These are phyloP conservation scores for Scaptomyza hsui DNA, from an alignment of 1,140 invertebrate genomes.

Conservation along the genomic window DNA sequence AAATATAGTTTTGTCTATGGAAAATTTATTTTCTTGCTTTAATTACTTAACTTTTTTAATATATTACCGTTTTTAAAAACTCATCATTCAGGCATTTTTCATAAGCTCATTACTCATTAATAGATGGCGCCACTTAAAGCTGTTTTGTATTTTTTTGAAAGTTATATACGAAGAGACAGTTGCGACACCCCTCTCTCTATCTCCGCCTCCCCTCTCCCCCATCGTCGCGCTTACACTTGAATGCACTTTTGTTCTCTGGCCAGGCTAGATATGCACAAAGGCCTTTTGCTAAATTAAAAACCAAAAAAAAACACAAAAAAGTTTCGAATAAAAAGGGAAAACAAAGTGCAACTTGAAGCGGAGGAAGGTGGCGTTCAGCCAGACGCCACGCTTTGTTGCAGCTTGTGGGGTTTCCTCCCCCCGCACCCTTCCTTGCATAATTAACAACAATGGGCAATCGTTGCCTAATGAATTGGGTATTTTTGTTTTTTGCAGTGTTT, in stretches of 20 bases:
- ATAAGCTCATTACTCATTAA: not conserved
- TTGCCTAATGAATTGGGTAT: slow-evolving; percentile 1
- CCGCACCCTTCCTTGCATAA: slow-evolving; percentile 20
- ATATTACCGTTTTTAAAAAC: not conserved
- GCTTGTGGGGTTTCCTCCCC: slow-evolving; percentile 37
- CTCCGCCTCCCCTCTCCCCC: slow-evolving; percentile 1
- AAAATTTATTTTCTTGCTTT: too few species aligned
- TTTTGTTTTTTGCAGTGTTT: not conserved
- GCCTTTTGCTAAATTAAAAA: slow-evolving; percentile 60
- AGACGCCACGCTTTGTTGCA: slow-evolving; percentile 16
- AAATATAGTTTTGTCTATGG: too few species aligned
- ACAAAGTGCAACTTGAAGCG: slow-evolving; percentile 26
- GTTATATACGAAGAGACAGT: not conserved
- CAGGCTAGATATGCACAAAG: slow-evolving; percentile 52
- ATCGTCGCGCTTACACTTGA: slow-evolving; percentile 57
- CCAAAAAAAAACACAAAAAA: slow-evolving; percentile 6
- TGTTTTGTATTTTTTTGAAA: not conserved
- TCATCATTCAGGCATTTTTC: not conserved
- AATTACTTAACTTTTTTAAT: too few species aligned
- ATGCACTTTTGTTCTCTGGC: slow-evolving; percentile 64
- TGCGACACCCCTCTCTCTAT: not conserved
- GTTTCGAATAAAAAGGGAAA: slow-evolving; percentile 12
- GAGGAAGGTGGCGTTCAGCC: slow-evolving; percentile 1
- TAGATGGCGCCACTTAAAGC: not conserved
- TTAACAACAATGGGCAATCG: slow-evolving; percentile 38